Evolutionary conservation across 2,888 invertebrate species (phyloP), one percentile per base, ranked within the genome.

Genomic region (Melieria picta): DNA sequence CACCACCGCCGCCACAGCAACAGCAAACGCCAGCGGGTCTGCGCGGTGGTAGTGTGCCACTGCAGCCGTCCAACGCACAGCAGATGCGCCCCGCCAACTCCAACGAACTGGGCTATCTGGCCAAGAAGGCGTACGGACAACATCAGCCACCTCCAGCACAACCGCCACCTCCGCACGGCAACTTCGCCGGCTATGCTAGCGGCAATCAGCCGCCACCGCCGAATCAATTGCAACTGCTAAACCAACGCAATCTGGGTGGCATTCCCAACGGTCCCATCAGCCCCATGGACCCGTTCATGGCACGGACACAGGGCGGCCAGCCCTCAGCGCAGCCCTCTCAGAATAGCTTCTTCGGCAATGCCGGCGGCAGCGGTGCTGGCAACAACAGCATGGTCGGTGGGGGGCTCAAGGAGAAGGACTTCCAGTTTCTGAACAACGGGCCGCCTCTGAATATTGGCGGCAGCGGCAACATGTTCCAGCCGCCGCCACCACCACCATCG

Each of bases 361-460:
- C 70, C 52, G 72, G 71, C 45, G 58, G 74, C 9, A 68, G 68
- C n/a, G 65, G 70, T 50, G 69, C 71, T 61, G 66, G 69, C 66
- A 48, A 43, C 13, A 79, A 76, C 66, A 77, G 72, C 56, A 76
- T 80, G 50, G 75, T 78, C 16, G 69, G 50, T 11, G 61, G 58
- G 9, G 63, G 69, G 11, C 57, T 80, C 43, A 85, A 85, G 56
- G 88, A 88, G 7, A 87, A 89, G 75, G 89, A 89, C 69, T 89
- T 90, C 74, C 90, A 90, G 79, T 90, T 90, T 82, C 84, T 90
- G 68, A 89, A 89, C 76, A 90, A 90, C 79, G 90, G 90, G 5
- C 80, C 81, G 68, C 80, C 81, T 64, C 80, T 79, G 72, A 80
- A 81, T 63, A 78, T 79, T 46, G 79, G 79, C n/a, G 77, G 79